Evolutionary conservation across 1,140 invertebrate genomes (phyloP).

Genomic region (Heliconius congener): DNA sequence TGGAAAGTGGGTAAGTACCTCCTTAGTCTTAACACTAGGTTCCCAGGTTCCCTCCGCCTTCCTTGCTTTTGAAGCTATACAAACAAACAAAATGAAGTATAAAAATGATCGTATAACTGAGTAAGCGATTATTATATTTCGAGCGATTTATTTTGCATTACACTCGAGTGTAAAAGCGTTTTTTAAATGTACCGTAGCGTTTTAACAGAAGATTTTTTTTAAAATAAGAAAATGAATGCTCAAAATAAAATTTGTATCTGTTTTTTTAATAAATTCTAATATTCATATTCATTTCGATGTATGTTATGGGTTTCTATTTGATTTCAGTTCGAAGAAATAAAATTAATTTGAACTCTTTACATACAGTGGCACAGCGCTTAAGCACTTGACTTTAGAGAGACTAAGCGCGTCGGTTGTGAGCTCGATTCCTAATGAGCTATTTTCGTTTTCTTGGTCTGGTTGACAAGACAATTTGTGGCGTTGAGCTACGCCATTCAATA

Average conservation of each 20-base stretch:
- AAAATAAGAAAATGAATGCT: constrained; percentile 32
- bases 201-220: constrained; percentile 30
- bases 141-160: constrained; percentile 33
- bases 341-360: neutral
- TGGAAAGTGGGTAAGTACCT: no score
- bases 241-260: neutral
- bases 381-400: no score
- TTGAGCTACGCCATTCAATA: neutral
- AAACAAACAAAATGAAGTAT: neutral
- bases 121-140: constrained; percentile 3
- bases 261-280: neutral
- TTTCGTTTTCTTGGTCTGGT: neutral
- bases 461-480: neutral
- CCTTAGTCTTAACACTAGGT: no score
- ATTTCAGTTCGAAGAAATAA: neutral
- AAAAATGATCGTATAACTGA: neutral
- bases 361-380: no score
- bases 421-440: neutral
- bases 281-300: neutral
- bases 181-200: constrained; percentile 36
- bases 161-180: constrained; percentile 33
- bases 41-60: no score
- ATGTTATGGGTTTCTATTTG: neutral
- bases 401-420: no score
- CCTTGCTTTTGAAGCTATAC: no score